These are phyloP conservation scores for Tenualosa thibaudeaui DNA, from an alignment of 2,797 vertebrate species.

Conservation along the genomic window DNA sequence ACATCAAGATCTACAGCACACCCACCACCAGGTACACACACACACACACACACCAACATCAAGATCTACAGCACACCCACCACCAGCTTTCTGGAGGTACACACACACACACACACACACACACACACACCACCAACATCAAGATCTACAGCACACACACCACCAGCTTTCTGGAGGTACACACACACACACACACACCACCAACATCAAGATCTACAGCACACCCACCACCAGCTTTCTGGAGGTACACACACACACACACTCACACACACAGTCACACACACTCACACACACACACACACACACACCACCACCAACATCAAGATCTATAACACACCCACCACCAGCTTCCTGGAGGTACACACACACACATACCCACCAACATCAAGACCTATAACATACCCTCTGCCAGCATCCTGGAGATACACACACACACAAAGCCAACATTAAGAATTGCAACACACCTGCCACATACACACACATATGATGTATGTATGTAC, in stretches of 20 bases:
- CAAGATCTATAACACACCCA: constrained; percentile 86
- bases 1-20: no score
- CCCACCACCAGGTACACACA: no score
- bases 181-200: no score
- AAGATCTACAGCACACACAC: constrained; percentile 58
- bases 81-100: no score
- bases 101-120: no score
- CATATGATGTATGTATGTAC: no score
- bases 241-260: constrained; percentile 76
- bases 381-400: no score
- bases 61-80: neutral
- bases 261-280: neutral
- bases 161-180: no score
- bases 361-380: neutral
- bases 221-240: constrained; percentile 68
- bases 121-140: constrained; percentile 69
- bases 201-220: constrained; percentile 84
- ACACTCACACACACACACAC: neutral
- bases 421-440: no score
- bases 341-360: constrained; percentile 80
- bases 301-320: constrained; percentile 49
- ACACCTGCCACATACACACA: neutral
- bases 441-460: no score
- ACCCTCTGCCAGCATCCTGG: no score
- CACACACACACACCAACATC: no score